Evolutionary conservation across 2,888 invertebrate genomes (phyloP).

Genomic region (Sesamia inferens): DNA sequence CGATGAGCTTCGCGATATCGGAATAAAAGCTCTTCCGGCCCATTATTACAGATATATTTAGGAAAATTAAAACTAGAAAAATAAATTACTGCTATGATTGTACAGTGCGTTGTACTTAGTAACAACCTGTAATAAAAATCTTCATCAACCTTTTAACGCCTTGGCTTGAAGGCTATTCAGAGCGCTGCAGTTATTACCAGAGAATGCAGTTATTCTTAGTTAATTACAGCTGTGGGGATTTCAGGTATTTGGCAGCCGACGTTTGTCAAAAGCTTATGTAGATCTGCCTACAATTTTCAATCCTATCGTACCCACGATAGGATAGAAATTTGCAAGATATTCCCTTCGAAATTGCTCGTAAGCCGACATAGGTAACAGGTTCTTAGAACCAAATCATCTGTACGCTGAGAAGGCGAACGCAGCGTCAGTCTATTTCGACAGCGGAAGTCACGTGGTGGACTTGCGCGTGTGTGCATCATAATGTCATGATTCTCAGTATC

Average conservation of each 20-base stretch:
- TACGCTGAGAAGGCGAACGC: conserved; percentile 60
- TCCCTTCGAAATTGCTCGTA: conserved; percentile 4
- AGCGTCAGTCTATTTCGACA: conserved; percentile 81
- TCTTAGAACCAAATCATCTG: conserved; percentile 52
- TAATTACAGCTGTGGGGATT: conserved; percentile 24
- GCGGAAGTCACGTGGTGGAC: conserved; percentile 83
- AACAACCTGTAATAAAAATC: conserved; percentile 11
- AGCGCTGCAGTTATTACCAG: conserved; percentile 32
- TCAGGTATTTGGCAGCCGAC: conserved; percentile 29
- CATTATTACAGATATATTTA: conserved; percentile 61
- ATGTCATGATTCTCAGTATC: conserved; percentile 83
- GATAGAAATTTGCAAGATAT: conserved; percentile 21
- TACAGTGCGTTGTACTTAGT: background rate
- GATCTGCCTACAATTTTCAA: background rate
- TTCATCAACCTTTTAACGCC: conserved; percentile 15
- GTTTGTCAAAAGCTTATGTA: conserved; percentile 19
- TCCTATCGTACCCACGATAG: background rate
- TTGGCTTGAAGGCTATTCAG: conserved; percentile 38
- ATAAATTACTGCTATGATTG: background rate
- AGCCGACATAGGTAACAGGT: conserved; percentile 39
- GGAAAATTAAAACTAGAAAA: conserved; percentile 46
- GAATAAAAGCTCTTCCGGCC: conserved; percentile 57
- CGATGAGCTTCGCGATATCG: conserved; percentile 59
- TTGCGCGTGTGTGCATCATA: conserved; percentile 78
- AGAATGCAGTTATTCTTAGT: conserved; percentile 34